Evolutionary conservation across 64 coral and sea anemone genomes (phyloP).

Genomic region (Astreopora myriophthalma): DNA sequence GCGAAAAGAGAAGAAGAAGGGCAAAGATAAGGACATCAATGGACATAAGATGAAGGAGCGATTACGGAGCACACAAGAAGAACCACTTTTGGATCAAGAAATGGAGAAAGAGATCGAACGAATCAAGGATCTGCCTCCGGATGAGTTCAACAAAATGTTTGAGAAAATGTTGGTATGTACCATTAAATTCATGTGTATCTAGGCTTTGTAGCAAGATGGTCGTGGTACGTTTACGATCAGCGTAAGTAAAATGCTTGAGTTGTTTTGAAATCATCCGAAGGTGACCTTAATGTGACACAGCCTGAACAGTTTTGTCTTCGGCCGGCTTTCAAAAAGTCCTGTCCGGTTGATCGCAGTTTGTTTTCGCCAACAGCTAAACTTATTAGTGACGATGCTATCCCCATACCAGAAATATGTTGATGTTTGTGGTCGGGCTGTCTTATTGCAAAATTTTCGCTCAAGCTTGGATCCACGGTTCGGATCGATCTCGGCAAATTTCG

Average conservation of each 20-base stretch:
- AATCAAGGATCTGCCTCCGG: slow-evolving; percentile 72
- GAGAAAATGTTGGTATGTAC: slow-evolving; percentile 95
- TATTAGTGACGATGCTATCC: neutral
- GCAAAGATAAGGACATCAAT: slow-evolving; percentile 77
- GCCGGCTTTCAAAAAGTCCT: neutral
- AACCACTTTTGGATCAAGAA: slow-evolving; percentile 69
- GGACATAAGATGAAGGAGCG: slow-evolving; percentile 73
- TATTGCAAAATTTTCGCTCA: neutral
- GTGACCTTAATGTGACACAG: neutral
- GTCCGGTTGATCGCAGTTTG: neutral
- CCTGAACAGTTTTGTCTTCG: neutral
- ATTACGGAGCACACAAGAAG: slow-evolving; percentile 76
- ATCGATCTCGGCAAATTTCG: too few relatives aligned
- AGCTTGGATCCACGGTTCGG: too few relatives aligned
- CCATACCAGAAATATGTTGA: neutral
- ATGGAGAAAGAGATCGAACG: slow-evolving; percentile 82
- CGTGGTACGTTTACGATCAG: too few relatives aligned
- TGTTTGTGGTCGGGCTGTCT: neutral
- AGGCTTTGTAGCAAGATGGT: neutral
- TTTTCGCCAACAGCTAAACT: neutral
- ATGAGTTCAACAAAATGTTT: slow-evolving; percentile 91
- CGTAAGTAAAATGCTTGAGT: neutral
- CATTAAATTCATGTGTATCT: neutral
- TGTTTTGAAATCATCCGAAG: neutral
- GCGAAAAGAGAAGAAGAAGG: slow-evolving; percentile 79